Evolutionary conservation across 2,888 invertebrate genomes (phyloP), one percentile per base, ranked within the genome.

Genomic region (Tetragonisca angustula): DNA sequence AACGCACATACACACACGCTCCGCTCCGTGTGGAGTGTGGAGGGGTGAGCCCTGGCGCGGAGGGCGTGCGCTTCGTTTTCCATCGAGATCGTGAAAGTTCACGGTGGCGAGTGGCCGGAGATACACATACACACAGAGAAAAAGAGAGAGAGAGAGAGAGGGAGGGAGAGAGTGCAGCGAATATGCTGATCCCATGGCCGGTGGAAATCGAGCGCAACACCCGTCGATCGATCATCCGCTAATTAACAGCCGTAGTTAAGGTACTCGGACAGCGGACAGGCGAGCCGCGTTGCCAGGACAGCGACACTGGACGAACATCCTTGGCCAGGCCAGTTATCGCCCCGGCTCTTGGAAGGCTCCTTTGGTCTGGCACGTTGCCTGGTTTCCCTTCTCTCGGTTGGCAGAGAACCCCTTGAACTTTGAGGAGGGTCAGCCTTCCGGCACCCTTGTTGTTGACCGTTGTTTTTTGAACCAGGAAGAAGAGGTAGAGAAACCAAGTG

Each of bases 51-150:
- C 81, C 79, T 79, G 86, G 72, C 76, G 76, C 87, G 86, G 87
- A 91, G 91, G 90, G 92, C 90, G 91, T 91, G 91, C 89, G 92
- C 91, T 85, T 87, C 91, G 88, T 88, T 88, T 87, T 90, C 87
- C 85, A 88, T 81, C 85, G 88, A 88, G 87, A 90, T 90, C 89
- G 89, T 89, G 90, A 87, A 91, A 91, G 90, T 91, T 89, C 80
- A 85, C 88, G 83, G 87, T 85, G 84, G 85, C 78, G 80, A 76
- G 79, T 65, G 52, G 69, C 77, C 74, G 85, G 32, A 68, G 50
- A 72, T 13, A 43, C 9, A 43, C 43, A 43, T 43, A 43, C 43
- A 43, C 43, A 43, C 43, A 43, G 43, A 43, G 36, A 36, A 9
- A 43, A 11, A 43, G 9, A 43, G 43, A 43, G 36, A 36, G 0